phyloP scores from a whole-genome alignment of 2,113 vertebrate genomes.

The Uria aalge region DNA sequence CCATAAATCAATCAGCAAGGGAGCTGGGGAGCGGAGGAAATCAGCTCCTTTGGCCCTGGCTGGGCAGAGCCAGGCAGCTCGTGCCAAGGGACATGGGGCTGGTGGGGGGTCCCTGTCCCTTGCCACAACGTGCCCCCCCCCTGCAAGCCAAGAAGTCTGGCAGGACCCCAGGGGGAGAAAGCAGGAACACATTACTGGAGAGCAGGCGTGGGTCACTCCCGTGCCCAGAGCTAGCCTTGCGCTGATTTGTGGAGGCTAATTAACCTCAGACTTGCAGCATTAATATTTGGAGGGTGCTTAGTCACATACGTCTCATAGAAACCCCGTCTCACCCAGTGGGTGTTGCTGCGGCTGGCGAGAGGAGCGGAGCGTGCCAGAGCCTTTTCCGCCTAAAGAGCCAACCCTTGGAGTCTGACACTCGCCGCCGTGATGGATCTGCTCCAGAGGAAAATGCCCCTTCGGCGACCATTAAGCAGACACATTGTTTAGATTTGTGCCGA shows the following conservation, averaged over 20 bases:
- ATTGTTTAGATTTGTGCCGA: background rate
- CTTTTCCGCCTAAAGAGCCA: background rate
- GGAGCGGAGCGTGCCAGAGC: background rate
- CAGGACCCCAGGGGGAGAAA: background rate
- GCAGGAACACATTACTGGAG: background rate
- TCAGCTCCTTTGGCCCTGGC: background rate
- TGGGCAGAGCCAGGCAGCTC: background rate
- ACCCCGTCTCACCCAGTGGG: background rate
- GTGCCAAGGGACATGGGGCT: background rate
- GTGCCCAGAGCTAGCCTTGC: background rate
- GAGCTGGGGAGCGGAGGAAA: background rate
- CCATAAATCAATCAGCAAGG: constrained; percentile 42
- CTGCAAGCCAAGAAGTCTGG: background rate
- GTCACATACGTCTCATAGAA: background rate
- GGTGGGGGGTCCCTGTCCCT: background rate
- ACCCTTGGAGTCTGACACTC: background rate
- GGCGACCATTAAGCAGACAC: background rate
- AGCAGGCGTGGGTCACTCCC: background rate
- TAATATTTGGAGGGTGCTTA: background rate
- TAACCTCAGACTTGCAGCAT: background rate
- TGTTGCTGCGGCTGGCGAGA: background rate
- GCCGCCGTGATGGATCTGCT: background rate
- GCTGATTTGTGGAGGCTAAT: background rate
- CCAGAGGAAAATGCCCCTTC: background rate
- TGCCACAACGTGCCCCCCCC: background rate